Evolutionary conservation across 2,797 vertebrate genomes (phyloP).

Genomic region (Acipenser ruthenus): DNA sequence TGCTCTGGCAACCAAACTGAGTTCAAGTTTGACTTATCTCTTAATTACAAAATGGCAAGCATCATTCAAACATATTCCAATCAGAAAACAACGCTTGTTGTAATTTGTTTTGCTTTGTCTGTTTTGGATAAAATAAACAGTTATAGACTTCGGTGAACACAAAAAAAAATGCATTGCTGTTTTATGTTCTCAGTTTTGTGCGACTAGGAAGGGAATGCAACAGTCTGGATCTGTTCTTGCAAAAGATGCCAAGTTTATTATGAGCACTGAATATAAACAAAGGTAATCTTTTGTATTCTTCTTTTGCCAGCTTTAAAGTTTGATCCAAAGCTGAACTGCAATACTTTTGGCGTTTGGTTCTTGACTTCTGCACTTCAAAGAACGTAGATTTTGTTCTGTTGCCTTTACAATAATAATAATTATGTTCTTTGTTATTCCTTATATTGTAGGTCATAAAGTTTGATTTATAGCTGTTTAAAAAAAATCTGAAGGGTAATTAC

Average conservation of each 20-base stretch:
- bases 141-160: slow-evolving; percentile 12
- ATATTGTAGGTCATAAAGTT: background rate
- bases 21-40: slow-evolving; percentile 91
- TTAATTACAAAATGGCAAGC: slow-evolving; percentile 89
- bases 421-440: background rate
- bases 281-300: slow-evolving; percentile 53
- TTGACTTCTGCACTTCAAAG: too few species aligned
- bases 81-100: slow-evolving; percentile 88
- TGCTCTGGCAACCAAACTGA: slow-evolving; percentile 76
- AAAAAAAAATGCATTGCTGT: slow-evolving; percentile 18
- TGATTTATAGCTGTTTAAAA: slow-evolving; percentile 4
- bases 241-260: slow-evolving; percentile 84
- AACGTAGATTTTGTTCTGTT: too few species aligned
- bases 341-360: too few species aligned
- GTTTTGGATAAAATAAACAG: background rate
- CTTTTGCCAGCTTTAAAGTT: background rate
- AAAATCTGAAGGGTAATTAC: background rate
- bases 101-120: slow-evolving; percentile 38
- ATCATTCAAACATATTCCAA: slow-evolving; percentile 90
- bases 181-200: slow-evolving; percentile 79
- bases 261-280: slow-evolving; percentile 81
- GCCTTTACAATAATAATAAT: background rate
- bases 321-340: background rate
- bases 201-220: slow-evolving; percentile 92
- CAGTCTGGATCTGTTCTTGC: slow-evolving; percentile 83